Base-by-base conservation (phyloP, 2,797 vertebrate genomes). In the Phataginus tricuspis region DNA sequence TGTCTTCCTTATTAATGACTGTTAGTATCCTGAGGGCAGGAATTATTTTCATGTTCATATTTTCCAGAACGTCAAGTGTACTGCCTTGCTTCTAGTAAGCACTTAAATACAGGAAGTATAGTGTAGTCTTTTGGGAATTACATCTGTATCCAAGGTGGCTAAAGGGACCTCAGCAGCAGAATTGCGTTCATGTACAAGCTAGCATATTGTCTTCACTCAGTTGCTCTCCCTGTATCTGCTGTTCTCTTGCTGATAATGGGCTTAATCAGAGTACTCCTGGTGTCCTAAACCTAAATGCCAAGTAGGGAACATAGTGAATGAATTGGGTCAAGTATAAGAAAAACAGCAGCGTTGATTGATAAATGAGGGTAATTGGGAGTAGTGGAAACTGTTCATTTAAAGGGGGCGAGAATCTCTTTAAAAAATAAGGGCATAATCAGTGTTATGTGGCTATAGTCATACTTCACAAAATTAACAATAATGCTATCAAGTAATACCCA, bases 1-100 rank as follows among this genome's bases (percentile, higher is more conserved):
- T 39, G 29, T 72, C 78, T 84, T 90, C 23, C 69, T 84, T 72
- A 45, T 59, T 86, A 95, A 45, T 45, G 64, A 77, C 27, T 66
- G 4, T 86, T 74, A 82, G 16, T 71, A 68, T 94, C 2, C n/a
- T 9, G 7, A 94, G 37, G 71, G 12, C 57, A 78, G 61, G 89
- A 68, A 63, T 90, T 90, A 69, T 55, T 87, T 93, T 87, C 84
- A 51, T 71, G 59, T 83, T 93, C 3, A 11, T 87, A 13, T 84
- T 93, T 93, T 96, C 45, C 83, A 71, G 84, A 72, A 59, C 69
- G 51, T 75, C 61, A 74, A 10, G 53, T 42, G 9, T 74, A 72
- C 23, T 64, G 37, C 25, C 31, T 79, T 86, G 57, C 16, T 94
- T 91, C 63, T 89, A 71, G 59, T 80, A 71, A 92, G 75, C 45